Evolutionary conservation across 2,113 vertebrate species (phyloP).

Genomic region (Dromaius novaehollandiae): DNA sequence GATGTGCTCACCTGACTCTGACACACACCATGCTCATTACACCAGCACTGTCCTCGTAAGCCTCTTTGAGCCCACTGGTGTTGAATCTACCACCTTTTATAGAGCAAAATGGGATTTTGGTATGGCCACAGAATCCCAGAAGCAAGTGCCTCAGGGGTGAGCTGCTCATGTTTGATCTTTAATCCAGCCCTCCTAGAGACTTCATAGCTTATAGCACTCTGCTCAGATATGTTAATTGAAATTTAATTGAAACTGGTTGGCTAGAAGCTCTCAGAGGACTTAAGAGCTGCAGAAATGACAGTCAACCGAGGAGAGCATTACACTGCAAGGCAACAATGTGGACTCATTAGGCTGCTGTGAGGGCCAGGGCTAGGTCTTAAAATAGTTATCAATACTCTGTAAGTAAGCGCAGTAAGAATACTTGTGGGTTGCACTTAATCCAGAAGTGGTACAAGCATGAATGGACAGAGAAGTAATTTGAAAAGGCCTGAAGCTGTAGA

Average conservation of each 20-base stretch:
- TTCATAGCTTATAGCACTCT: neutral
- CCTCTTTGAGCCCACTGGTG: fast-evolving
- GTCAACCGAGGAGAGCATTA: neutral
- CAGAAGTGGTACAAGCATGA: neutral
- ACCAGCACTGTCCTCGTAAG: fast-evolving
- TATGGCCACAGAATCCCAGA: neutral
- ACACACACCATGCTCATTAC: neutral
- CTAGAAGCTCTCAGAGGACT: neutral
- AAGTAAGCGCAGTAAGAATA: neutral
- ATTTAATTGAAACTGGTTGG: conserved; percentile 53
- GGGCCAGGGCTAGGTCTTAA: neutral
- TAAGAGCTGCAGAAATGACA: neutral
- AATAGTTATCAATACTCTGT: neutral
- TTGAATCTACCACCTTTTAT: fast-evolving
- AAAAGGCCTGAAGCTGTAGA: neutral
- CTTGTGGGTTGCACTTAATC: neutral
- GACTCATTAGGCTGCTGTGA: neutral
- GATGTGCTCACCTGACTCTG: neutral
- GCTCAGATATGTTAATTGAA: conserved; percentile 52
- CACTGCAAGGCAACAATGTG: neutral
- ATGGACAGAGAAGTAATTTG: fast-evolving
- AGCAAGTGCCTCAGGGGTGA: neutral
- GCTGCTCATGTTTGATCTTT: neutral
- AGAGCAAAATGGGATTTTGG: neutral
- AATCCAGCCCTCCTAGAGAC: conserved; percentile 8